phyloP scores from a whole-genome alignment of 2,888 invertebrate species.

The Serripes groenlandicus region DNA sequence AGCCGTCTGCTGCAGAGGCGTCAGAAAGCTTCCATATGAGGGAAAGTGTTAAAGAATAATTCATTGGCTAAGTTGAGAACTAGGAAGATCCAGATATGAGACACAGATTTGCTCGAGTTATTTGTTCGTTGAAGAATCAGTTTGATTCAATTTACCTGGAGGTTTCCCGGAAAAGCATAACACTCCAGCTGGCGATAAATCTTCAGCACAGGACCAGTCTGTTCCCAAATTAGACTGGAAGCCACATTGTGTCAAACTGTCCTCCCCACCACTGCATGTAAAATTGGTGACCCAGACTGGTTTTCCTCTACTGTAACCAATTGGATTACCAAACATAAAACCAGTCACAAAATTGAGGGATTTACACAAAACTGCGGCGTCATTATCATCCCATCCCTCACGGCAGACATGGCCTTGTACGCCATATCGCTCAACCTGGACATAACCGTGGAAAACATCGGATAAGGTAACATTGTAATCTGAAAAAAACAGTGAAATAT shows the following conservation, averaged over 20 bases:
- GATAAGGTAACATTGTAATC: background rate
- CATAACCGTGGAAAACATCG: slow-evolving; percentile 45
- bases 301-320: slow-evolving; percentile 21
- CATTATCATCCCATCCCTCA: slow-evolving; percentile 63
- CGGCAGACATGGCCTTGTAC: slow-evolving; percentile 85
- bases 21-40: too few relatives aligned
- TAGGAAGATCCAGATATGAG: too few relatives aligned
- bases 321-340: slow-evolving; percentile 9
- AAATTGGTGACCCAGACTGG: slow-evolving; percentile 64
- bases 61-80: too few relatives aligned
- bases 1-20: too few relatives aligned
- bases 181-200: slow-evolving; percentile 41
- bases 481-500: too few relatives aligned
- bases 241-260: slow-evolving; percentile 40
- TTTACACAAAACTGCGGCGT: slow-evolving; percentile 64
- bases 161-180: slow-evolving; percentile 37
- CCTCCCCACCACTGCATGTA: slow-evolving; percentile 62
- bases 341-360: slow-evolving; percentile 61
- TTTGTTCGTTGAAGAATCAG: too few relatives aligned
- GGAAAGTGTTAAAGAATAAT: too few relatives aligned
- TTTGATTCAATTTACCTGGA: slow-evolving; percentile 36
- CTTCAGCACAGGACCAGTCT: slow-evolving; percentile 56
- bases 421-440: slow-evolving; percentile 75
- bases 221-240: slow-evolving; percentile 17
- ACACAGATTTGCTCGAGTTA: too few relatives aligned